A percentile compares a stretch with the other conserved stretches of the same genome.
phyloP scores from a whole-genome alignment of 2,888 invertebrate genomes.

The Drosophila neotestacea region DNA sequence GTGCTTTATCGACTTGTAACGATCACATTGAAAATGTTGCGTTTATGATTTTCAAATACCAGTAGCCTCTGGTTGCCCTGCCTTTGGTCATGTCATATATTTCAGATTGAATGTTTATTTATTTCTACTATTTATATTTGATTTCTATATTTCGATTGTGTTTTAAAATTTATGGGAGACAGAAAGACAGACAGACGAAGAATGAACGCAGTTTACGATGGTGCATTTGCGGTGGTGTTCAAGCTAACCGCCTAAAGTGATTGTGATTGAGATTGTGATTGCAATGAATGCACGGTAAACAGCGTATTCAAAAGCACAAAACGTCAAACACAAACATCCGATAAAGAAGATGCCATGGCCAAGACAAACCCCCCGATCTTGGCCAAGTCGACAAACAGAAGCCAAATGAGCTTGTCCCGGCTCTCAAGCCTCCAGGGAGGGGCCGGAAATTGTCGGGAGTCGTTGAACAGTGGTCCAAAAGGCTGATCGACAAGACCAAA shows the following conservation, averaged over 20 bases:
- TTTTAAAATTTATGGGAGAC: slow-evolving; percentile 54
- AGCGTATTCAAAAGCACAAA: slow-evolving; percentile 67
- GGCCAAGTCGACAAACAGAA: slow-evolving; percentile 65
- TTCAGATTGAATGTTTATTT: slow-evolving; percentile 67
- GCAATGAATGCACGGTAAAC: slow-evolving; percentile 68
- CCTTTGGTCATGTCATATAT: slow-evolving; percentile 35
- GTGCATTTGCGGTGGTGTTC: slow-evolving; percentile 32
- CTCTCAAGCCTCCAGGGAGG: slow-evolving; percentile 1
- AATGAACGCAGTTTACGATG: slow-evolving; percentile 1
- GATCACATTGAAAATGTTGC: slow-evolving; percentile 58
- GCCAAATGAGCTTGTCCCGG: slow-evolving; percentile 77
- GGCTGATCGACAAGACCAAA: too few species aligned
- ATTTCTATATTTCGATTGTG: slow-evolving; percentile 60
- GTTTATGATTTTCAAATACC: slow-evolving; percentile 75
- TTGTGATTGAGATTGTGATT: slow-evolving; percentile 63
- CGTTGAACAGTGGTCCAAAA: neutral
- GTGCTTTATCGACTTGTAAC: slow-evolving; percentile 71
- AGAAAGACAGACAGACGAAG: neutral
- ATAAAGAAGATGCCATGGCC: slow-evolving; percentile 36
- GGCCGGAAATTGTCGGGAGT: slow-evolving; percentile 62
- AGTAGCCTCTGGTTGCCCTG: slow-evolving; percentile 46
- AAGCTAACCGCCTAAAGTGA: slow-evolving; percentile 64
- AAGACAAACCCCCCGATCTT: neutral
- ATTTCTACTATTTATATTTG: slow-evolving; percentile 44
- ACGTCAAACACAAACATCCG: slow-evolving; percentile 77